These are phyloP conservation scores for Ceratina australensis DNA, from an alignment of 1,140 invertebrate genomes.

Conservation along the genomic window DNA sequence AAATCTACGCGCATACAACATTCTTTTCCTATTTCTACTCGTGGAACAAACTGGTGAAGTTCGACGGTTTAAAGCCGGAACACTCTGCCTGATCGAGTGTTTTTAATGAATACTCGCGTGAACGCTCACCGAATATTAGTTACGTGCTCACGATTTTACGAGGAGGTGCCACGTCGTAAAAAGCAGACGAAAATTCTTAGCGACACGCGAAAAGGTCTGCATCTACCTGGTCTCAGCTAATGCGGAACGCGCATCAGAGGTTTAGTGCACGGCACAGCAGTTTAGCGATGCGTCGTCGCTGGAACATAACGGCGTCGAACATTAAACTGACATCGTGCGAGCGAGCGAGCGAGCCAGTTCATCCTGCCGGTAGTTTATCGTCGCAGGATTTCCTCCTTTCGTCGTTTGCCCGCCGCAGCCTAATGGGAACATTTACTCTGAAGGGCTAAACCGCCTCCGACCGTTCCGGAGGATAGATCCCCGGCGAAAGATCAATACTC, in stretches of 20 bases:
- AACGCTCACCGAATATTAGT: too few species aligned
- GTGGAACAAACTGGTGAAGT: too few species aligned
- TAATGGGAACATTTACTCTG: constrained; percentile 40
- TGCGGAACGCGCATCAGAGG: constrained; percentile 28
- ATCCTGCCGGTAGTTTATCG: constrained; percentile 46
- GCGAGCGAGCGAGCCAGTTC: constrained; percentile 10
- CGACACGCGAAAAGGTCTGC: neutral
- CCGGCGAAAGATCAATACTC: constrained; percentile 42
- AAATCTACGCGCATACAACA: too few species aligned
- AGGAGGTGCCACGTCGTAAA: neutral
- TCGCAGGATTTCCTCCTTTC: constrained; percentile 40
- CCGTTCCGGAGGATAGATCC: constrained; percentile 29
- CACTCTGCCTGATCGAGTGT: neutral
- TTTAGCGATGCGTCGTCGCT: constrained; percentile 25
- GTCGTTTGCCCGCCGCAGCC: constrained; percentile 34
- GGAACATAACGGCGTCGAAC: constrained; percentile 24
- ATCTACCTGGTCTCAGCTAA: constrained; percentile 7
- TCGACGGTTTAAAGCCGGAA: too few species aligned
- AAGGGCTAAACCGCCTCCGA: constrained; percentile 38
- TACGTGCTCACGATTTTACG: constrained; percentile 20
- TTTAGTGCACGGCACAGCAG: constrained; percentile 4
- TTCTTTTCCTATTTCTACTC: too few species aligned
- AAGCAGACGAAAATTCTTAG: neutral
- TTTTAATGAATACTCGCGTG: neutral
- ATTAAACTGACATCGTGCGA: constrained; percentile 30